Evolutionary conservation across 1,140 invertebrate genomes (phyloP), one percentile per base, ranked within the genome.

Genomic region (Phymorhynchus buccinoides): DNA sequence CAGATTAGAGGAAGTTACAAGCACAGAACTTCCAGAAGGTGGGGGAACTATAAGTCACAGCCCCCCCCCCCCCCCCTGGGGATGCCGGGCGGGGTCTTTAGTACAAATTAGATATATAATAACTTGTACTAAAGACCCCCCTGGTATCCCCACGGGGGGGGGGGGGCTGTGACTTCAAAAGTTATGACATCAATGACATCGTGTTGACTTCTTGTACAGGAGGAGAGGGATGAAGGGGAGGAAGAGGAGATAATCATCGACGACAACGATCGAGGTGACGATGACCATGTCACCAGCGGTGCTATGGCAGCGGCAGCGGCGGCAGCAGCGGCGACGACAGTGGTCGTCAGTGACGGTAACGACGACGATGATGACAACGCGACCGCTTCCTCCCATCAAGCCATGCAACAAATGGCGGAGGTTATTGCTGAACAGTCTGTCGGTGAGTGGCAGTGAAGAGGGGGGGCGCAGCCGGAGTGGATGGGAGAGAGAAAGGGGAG

Each of bases 351-450:
- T n/a, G n/a, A n/a, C n/a, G n/a, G n/a, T n/a, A n/a, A n/a, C n/a
- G n/a, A n/a, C 35, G 52, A 35, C 81, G 32, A 86, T 41, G 81
- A 44, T 66, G 79, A 39, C 32, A 66, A 66, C 22, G 73, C 52
- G 2, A 37, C 83, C 6, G 27, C 30, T 32, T 18, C 44, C 14
- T 35, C 44, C n/a, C 52, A 80, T 30, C 42, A 80, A 27, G 44
- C 44, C 2, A 39, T 84, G 68, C 78, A 86, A 3, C 83, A 86
- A n/a, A 48, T 88, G 71, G 87, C 87, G 1, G 87, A 88, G 41
- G 87, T 82, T 32, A 82, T 88, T 37, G 87, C 86, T 22, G 87
- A 88, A 78, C 85, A 85, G 6, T 86, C 87, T 39, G 66, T 88
- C 56, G 87, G 87, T 88, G 30, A 83, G 85, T 85, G n/a, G 66